Percentiles rank a stretch among this genome's conserved stretches.
Evolutionary conservation across 2,797 vertebrate species (phyloP).

Genomic region (Peromyscus nudipes): DNA sequence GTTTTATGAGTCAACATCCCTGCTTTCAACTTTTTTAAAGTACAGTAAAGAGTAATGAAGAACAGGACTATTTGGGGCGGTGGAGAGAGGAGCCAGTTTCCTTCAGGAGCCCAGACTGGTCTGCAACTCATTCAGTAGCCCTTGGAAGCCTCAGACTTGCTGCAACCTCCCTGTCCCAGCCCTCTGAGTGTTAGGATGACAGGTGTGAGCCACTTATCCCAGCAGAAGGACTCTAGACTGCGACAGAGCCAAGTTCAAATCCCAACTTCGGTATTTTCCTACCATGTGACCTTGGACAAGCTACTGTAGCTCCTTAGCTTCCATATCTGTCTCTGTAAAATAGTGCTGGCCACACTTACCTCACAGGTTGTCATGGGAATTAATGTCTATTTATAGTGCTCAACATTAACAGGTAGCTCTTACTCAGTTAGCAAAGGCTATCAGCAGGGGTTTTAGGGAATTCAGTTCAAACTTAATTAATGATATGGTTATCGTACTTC

Average conservation of each 20-base stretch:
- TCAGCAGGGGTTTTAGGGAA: slow-evolving; percentile 37
- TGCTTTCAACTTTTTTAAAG: slow-evolving; percentile 6
- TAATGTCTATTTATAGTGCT: not conserved
- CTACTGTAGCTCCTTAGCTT: not conserved
- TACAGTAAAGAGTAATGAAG: not conserved
- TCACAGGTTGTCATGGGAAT: not conserved
- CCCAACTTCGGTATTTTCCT: not conserved
- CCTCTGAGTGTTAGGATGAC: not conserved
- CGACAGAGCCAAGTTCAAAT: slow-evolving; percentile 27
- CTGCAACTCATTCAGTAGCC: not conserved
- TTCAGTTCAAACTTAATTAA: not conserved
- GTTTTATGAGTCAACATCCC: slow-evolving; percentile 2
- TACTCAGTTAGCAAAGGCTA: not conserved
- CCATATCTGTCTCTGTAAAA: not conserved
- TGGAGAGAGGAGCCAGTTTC: not conserved
- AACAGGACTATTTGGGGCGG: not conserved
- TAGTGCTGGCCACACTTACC: not conserved
- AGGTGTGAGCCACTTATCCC: not conserved
- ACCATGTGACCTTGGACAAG: not conserved
- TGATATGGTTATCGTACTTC: not conserved
- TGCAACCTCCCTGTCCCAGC: not conserved
- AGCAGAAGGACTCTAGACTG: not conserved
- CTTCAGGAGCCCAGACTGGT: not conserved
- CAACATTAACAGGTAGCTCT: not conserved
- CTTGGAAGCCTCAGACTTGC: not conserved